A percentile compares a stretch with the other conserved stretches of the same genome.
phyloP scores from a whole-genome alignment of 2,113 vertebrate species.

The Hiodon alosoides region DNA sequence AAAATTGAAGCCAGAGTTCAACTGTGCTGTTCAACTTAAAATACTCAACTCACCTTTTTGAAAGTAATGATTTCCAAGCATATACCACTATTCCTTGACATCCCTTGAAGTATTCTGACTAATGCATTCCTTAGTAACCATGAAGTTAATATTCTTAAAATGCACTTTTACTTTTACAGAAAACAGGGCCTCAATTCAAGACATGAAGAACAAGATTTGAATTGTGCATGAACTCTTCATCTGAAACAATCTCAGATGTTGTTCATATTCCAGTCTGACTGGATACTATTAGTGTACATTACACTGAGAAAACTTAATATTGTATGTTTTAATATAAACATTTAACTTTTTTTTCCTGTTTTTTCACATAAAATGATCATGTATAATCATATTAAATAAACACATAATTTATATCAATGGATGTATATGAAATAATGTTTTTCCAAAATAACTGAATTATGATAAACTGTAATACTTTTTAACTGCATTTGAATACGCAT shows the following conservation, averaged over 20 bases:
- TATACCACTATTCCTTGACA: no score
- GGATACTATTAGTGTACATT: conserved; percentile 71
- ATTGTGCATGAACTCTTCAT: conserved; percentile 39
- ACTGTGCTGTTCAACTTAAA: no score
- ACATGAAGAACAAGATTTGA: conserved; percentile 47
- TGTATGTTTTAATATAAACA: conserved; percentile 56
- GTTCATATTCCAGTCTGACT: conserved; percentile 51
- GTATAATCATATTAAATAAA: conserved; percentile 48
- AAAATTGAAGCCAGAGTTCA: no score
- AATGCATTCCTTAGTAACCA: no score
- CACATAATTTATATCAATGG: conserved; percentile 62
- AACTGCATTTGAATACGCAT: conserved; percentile 38
- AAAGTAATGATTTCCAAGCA: no score
- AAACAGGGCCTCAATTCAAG: conserved; percentile 56
- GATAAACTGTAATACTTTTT: conserved; percentile 49
- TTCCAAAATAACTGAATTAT: conserved; percentile 7
- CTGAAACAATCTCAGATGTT: conserved; percentile 26
- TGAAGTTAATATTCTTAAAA: background rate
- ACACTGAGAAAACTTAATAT: conserved; percentile 55
- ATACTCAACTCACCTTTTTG: no score
- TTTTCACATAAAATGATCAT: conserved; percentile 54
- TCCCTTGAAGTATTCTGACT: no score
- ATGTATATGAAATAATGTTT: conserved; percentile 49
- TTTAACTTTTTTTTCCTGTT: conserved; percentile 45
- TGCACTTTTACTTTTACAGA: conserved; percentile 42